Evolutionary conservation across 2,113 vertebrate genomes (phyloP), one percentile per base, ranked within the genome.

Genomic region (Pseudopipra pipra): DNA sequence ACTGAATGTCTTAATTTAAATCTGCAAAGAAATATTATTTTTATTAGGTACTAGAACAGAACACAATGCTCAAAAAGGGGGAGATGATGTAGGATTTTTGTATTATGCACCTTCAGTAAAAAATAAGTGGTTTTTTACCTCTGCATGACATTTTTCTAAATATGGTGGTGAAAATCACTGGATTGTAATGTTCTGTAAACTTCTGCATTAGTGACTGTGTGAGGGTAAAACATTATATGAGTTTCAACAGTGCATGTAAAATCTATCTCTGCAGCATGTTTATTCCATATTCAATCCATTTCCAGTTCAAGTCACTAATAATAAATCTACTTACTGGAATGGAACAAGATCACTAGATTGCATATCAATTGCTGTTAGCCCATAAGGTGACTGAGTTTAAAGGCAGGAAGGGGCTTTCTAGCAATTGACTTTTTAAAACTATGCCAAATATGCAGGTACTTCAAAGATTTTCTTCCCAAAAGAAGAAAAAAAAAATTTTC

Each of bases 1-100:
- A 46, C 88, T 88, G 66, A 78, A 95, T 96, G 89, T 85, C 68
- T 96, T 97, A 80, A 93, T 94, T 93, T 96, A 96, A 92, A 89
- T 74, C 65, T 90, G 95, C 78, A 84, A 95, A 91, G 41, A 89
- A 87, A 58, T 93, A 86, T 33, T 91, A 85, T 96, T 96, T 96
- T 97, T 97, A 96, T 97, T 93, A 96, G 61, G 74, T 87, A 35
- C 71, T 95, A 85, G 82, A 66, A 75, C 6, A 86, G 67, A 90
- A 43, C 89, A 41, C 76, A 83, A 77, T 84, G 62, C 87, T 61
- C 11, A 47, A 70, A 96, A 92, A 21, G 12, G 20, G 18, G 79
- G 16, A 85, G 33, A 43, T 90, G 63, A 77, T 84, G 72, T 87
- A 91, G 11, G 33, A 56, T 80, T 77, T 82, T 70, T 77, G 10